phyloP scores from a whole-genome alignment of 2,888 invertebrate genomes.

The Platycheirus albimanus region DNA sequence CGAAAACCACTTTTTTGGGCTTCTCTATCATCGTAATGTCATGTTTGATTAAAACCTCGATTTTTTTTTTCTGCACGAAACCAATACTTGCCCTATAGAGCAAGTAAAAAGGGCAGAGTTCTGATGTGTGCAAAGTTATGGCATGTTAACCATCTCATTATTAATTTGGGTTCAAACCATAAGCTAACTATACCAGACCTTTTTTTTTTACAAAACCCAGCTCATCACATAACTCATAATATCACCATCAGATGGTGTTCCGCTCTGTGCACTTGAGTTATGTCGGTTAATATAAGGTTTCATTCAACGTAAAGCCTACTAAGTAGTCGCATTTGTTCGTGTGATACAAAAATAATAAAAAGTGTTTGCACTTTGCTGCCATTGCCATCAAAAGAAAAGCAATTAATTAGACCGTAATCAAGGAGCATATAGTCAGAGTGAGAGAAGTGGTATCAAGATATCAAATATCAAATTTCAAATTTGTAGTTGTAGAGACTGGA shows the following conservation, averaged over 20 bases:
- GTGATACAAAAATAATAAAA: conserved; percentile 17
- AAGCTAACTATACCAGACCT: no score
- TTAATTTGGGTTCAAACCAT: no score
- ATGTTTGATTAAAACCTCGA: no score
- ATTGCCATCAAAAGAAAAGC: conserved; percentile 36
- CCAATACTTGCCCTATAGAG: no score
- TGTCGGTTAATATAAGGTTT: conserved; percentile 37
- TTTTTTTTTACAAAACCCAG: no score
- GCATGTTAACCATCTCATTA: no score
- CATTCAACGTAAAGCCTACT: conserved; percentile 5
- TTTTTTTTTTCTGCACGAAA: no score
- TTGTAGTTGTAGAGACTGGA: not conserved
- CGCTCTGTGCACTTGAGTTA: conserved; percentile 15
- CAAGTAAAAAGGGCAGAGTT: no score
- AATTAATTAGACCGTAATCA: conserved; percentile 63
- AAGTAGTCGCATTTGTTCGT: conserved; percentile 9
- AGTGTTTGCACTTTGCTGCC: conserved; percentile 49
- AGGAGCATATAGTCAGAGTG: conserved; percentile 37
- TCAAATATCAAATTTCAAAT: conserved; percentile 26
- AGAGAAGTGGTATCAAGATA: conserved; percentile 39
- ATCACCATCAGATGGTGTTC: not conserved
- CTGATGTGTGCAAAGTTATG: no score
- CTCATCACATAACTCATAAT: not conserved
- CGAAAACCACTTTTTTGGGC: no score
- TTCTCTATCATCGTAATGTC: no score